Evolutionary conservation across 2,797 vertebrate genomes (phyloP), one percentile per base, ranked within the genome.

Genomic region (Muraenolepis orangiensis): DNA sequence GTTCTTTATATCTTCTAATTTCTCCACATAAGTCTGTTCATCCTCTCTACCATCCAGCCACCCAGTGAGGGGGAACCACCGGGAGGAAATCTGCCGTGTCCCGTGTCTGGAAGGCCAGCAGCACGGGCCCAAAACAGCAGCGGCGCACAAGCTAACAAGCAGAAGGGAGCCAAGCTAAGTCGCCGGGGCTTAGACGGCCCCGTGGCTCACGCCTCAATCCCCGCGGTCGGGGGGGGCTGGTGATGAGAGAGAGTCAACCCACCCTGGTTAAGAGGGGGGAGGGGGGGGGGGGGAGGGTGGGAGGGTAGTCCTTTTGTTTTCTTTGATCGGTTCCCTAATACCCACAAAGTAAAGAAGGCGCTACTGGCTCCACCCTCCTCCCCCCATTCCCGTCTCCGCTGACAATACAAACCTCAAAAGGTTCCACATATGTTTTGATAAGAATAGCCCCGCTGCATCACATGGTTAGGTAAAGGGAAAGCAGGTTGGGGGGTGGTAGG

Each of bases 1-100:
- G 73, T 72, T 91, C 86, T 90, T 90, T 87, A 84, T 84, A 88
- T 93, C 82, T 91, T 93, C 82, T 91, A 80, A 92, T 92, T 92
- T 92, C 90, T 90, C 78, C 76, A n/a, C 20, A 71, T 74, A 90
- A 92, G 90, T 79, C 88, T 78, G 83, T 89, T 92, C 84, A 87
- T 86, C 87, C 84, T 75, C n/a, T 46, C 73, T 72, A 76, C 76
- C 77, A 75, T 85, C 71, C 77, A 74, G 82, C n/a, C n/a, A n/a
- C n/a, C n/a, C n/a, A n/a, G 76, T 3, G 32, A 8, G 32, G 32
- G 32, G 32, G 32, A 8, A 8, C 3, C 8, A 34, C 32, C 32
- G 32, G 32, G 80, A 92, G 91, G 85, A 93, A 92, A 92, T 92
- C 92, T 88, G 86, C 87, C n/a, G n/a, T n/a, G n/a, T n/a, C 87